Conservation (phyloP, 2,113 vertebrate species). For the Dryoscopus gambensis region DNA sequence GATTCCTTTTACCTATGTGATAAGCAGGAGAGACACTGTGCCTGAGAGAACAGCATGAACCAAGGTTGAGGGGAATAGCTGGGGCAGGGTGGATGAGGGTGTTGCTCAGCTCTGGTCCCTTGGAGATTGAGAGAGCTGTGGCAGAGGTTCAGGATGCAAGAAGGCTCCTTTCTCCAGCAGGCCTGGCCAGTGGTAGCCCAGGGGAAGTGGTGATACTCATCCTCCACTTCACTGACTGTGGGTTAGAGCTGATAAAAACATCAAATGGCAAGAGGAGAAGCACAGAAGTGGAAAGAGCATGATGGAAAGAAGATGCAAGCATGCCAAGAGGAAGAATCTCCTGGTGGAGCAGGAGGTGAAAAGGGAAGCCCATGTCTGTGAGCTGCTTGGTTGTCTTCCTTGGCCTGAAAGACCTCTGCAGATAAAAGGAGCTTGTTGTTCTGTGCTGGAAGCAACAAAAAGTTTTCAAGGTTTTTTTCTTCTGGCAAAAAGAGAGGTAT, state of each 20-base stretch:
- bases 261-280: not conserved
- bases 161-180: not conserved
- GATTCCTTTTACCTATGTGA: not conserved
- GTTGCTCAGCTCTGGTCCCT: not conserved
- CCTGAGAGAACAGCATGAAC: not conserved
- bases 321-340: not conserved
- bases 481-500: not conserved
- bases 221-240: rapidly evolving
- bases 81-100: not conserved
- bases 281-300: not conserved
- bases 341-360: not conserved
- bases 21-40: not conserved
- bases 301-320: not conserved
- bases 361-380: not conserved
- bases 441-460: not conserved
- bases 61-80: not conserved
- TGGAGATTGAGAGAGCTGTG: not conserved
- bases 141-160: not conserved
- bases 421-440: not conserved
- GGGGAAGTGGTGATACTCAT: not conserved
- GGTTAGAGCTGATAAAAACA: not conserved
- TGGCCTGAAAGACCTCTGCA: not conserved
- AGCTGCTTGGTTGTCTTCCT: not conserved
- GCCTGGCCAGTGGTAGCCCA: not conserved
- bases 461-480: not conserved